A percentile compares a stretch with the other conserved stretches of the same genome.
These are phyloP conservation scores for Micoletzkya japonica DNA, from an alignment of 2,888 invertebrate species.

Conservation along the genomic window DNA sequence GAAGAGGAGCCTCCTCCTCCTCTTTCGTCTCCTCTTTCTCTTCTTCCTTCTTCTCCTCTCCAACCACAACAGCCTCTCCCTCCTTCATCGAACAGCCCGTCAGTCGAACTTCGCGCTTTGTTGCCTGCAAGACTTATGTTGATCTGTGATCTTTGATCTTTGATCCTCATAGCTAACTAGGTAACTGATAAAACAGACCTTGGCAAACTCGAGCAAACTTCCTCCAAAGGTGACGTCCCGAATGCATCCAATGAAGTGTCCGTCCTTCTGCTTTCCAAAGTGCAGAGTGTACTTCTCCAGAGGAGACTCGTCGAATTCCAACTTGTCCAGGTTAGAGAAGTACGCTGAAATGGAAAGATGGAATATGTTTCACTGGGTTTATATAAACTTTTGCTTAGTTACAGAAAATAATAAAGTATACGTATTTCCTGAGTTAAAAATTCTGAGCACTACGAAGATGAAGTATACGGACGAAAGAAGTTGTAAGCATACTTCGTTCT, in stretches of 20 bases:
- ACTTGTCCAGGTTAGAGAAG: constrained; percentile 14
- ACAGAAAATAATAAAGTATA: no score
- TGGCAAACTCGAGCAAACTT: constrained; percentile 64
- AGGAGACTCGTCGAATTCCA: constrained; percentile 19
- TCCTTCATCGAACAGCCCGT: constrained; percentile 53
- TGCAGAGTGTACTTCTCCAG: constrained; percentile 68
- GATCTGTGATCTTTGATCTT: no score
- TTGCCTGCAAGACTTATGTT: constrained; percentile 32
- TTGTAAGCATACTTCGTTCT: background rate
- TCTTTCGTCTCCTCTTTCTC: constrained; percentile 8
- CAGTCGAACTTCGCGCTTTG: constrained; percentile 53
- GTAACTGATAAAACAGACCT: constrained; percentile 28
- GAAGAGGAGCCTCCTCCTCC: constrained; percentile 19
- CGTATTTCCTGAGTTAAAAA: no score
- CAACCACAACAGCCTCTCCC: constrained; percentile 25
- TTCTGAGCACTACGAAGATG: no score
- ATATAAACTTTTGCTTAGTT: no score
- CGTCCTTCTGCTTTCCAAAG: constrained; percentile 81
- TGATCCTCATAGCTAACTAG: no score
- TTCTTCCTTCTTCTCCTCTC: constrained; percentile 4
- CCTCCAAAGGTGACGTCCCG: constrained; percentile 89
- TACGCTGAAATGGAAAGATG: constrained; percentile 16
- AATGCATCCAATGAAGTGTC: constrained; percentile 83
- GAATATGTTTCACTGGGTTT: no score
- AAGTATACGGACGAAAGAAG: no score